phyloP scores from a whole-genome alignment of 2,888 invertebrate species.

The Meteorus cinctellus region DNA sequence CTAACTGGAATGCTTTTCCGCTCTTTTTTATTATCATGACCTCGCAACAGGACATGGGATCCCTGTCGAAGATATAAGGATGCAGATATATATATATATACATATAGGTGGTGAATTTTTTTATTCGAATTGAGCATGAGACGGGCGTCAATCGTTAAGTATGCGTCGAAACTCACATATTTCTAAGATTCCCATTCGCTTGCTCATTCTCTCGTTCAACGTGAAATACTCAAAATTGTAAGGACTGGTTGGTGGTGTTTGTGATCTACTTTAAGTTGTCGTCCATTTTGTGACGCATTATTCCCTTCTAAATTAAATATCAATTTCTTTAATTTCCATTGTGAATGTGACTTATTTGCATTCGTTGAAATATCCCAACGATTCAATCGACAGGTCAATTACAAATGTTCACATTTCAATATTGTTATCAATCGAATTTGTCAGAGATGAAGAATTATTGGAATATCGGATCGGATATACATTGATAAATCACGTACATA shows the following conservation, averaged over 20 bases:
- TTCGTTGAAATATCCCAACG: too few relatives aligned
- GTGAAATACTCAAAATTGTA: too few relatives aligned
- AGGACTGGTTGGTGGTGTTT: too few relatives aligned
- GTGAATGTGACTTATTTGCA: too few relatives aligned
- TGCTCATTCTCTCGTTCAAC: too few relatives aligned
- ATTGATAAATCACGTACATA: slow-evolving; percentile 24
- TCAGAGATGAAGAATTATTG: background rate
- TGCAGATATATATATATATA: background rate
- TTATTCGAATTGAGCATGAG: background rate
- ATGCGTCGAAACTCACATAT: background rate
- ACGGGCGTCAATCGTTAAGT: slow-evolving; percentile 19
- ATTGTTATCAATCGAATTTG: background rate
- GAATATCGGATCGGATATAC: slow-evolving; percentile 8
- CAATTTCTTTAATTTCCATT: too few relatives aligned
- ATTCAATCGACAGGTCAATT: background rate
- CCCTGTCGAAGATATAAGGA: background rate
- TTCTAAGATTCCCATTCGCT: too few relatives aligned
- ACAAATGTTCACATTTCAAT: background rate
- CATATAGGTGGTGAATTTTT: slow-evolving; percentile 13
- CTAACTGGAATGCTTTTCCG: slow-evolving; percentile 28
- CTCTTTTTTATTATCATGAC: slow-evolving; percentile 25
- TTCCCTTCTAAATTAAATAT: too few relatives aligned
- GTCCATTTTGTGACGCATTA: too few relatives aligned
- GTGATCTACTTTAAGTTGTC: too few relatives aligned
- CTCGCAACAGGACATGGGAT: slow-evolving; percentile 18